These are phyloP conservation scores for Ecliptopera silaceata DNA, from an alignment of 2,888 invertebrate species.

Conservation along the genomic window DNA sequence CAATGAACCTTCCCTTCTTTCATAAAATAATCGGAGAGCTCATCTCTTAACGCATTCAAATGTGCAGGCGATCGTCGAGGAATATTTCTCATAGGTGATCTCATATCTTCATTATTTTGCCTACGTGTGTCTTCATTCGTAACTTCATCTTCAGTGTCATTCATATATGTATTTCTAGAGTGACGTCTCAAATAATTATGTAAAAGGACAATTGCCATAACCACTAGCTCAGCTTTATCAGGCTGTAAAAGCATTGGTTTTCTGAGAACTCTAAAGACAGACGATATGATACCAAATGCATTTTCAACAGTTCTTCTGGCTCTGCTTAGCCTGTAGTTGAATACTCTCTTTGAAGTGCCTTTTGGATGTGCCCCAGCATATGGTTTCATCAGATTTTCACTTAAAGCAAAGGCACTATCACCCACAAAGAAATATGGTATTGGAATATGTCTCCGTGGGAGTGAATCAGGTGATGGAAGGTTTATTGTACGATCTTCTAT, in stretches of 20 bases:
- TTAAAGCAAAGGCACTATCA: constrained; percentile 31
- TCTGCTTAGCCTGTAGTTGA: constrained; percentile 26
- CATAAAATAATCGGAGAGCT: constrained; percentile 33
- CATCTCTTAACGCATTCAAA: constrained; percentile 32
- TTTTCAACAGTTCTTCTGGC: constrained; percentile 23
- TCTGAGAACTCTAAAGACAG: constrained; percentile 28
- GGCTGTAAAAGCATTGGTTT: constrained; percentile 33
- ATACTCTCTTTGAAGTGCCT: constrained; percentile 26
- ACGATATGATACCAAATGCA: constrained; percentile 25
- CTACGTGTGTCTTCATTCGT: constrained; percentile 24
- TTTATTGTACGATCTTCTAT: constrained; percentile 12
- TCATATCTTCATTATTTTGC: constrained; percentile 25
- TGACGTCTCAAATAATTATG: constrained; percentile 28
- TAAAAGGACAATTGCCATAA: constrained; percentile 21
- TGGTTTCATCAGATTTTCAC: constrained; percentile 32
- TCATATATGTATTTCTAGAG: constrained; percentile 20
- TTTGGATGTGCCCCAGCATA: constrained; percentile 30
- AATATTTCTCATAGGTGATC: constrained; percentile 31
- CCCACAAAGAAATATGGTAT: constrained; percentile 33
- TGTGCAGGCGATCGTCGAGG: constrained; percentile 32
- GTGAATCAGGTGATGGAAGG: constrained; percentile 20
- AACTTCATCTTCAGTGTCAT: constrained; percentile 20
- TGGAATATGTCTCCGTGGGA: constrained; percentile 25
- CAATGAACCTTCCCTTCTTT: constrained; percentile 34
- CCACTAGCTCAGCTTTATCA: constrained; percentile 19